Evolutionary conservation across 2,797 vertebrate genomes (phyloP).

Genomic region (Rhinatrema bivittatum): DNA sequence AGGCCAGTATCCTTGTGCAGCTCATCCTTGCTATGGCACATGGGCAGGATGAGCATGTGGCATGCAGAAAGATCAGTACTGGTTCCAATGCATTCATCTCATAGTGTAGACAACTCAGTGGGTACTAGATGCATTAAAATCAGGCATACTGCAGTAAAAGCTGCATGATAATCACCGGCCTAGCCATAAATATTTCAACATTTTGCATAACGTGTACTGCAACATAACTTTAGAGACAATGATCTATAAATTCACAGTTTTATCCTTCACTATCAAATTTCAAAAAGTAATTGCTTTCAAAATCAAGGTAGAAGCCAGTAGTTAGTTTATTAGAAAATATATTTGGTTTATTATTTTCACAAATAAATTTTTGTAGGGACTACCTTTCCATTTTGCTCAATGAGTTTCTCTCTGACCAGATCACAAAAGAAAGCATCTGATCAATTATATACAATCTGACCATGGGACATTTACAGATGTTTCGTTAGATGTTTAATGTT

Average conservation of each 20-base stretch:
- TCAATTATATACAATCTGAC: conserved; percentile 20
- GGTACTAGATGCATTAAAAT: conserved; percentile 63
- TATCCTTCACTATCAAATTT: conserved; percentile 22
- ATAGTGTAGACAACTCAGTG: conserved; percentile 61
- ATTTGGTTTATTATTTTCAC: no score
- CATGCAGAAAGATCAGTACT: conserved; percentile 62
- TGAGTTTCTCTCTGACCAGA: not conserved
- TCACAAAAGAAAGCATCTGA: fast-evolving
- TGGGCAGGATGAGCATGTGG: conserved; percentile 70
- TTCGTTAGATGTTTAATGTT: no score
- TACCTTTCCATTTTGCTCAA: not conserved
- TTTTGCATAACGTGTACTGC: conserved; percentile 64
- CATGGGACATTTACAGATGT: conserved; percentile 11
- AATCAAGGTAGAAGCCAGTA: not conserved
- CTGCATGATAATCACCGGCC: conserved; percentile 50
- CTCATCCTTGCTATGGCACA: conserved; percentile 64
- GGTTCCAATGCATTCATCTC: conserved; percentile 64
- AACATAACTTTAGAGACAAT: not conserved
- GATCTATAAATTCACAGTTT: conserved; percentile 23
- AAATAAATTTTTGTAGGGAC: no score
- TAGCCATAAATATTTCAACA: conserved; percentile 62
- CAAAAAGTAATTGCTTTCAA: not conserved
- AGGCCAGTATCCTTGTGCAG: conserved; percentile 66
- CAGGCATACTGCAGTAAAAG: conserved; percentile 64
- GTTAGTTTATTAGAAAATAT: no score